Conservation (phyloP, 2,888 invertebrate genomes). For the Dryocosmus kuriphilus region DNA sequence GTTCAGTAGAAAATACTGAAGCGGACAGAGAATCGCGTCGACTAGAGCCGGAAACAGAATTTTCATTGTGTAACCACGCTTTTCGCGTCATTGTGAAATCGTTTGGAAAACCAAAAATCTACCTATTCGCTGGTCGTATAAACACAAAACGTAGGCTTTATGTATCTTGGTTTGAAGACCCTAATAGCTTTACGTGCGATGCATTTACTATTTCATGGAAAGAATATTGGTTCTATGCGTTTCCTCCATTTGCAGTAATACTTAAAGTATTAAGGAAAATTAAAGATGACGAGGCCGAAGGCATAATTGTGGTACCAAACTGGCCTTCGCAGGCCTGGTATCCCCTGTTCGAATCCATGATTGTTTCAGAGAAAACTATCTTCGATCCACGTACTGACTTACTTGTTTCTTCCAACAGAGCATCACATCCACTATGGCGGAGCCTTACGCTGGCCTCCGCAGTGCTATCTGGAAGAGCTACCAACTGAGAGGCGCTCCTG, state of each 20-base stretch:
- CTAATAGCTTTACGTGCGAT: conserved; percentile 52
- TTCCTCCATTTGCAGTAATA: conserved; percentile 45
- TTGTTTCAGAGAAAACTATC: conserved; percentile 9
- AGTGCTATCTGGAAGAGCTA: conserved; percentile 56
- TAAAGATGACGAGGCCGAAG: conserved; percentile 25
- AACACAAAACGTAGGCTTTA: conserved; percentile 56
- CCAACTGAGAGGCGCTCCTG: conserved; percentile 49
- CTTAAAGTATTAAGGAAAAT: conserved; percentile 46
- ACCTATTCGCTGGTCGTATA: conserved; percentile 57
- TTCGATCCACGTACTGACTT: conserved; percentile 44
- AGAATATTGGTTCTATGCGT: conserved; percentile 40
- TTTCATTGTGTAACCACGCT: conserved; percentile 4
- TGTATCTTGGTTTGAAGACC: conserved; percentile 60
- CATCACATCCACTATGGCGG: conserved; percentile 50
- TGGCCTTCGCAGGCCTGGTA: conserved; percentile 47
- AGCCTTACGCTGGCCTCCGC: conserved; percentile 60
- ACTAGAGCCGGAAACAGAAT: conserved; percentile 38
- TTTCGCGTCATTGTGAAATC: conserved; percentile 26
- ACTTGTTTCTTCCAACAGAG: conserved; percentile 53
- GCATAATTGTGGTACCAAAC: conserved; percentile 50
- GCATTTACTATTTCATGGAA: conserved; percentile 57
- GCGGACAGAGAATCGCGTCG: conserved; percentile 57
- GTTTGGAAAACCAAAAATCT: too few species aligned
- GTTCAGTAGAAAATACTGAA: conserved; percentile 58
- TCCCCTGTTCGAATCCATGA: conserved; percentile 41